Evolutionary conservation across 1,140 invertebrate species (phyloP), one percentile per base, ranked within the genome.

Genomic region (Micrasema longulum): DNA sequence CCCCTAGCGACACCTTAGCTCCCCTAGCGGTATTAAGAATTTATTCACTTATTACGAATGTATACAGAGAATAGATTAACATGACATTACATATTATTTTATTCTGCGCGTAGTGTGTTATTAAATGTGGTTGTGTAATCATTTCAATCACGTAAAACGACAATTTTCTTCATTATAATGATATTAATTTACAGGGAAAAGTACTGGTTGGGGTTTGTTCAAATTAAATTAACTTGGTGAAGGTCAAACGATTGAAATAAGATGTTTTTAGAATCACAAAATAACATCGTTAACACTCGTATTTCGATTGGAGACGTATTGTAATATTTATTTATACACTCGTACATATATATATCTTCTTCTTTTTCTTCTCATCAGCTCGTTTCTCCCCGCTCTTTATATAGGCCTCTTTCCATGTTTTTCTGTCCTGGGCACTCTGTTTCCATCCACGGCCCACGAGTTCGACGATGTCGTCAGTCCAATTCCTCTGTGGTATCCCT

Each of bases 31-130:
- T 48, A 72, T 72, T 72, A 72, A 65, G 70, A 65, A 72, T 72
- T 72, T 66, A 72, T 57, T 57, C 47, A 66, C 63, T 72, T 72
- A 68, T 68, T 68, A 68, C 35, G 52, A 53, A 64, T 55, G 65
- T 55, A 41, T 41, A 16, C 36, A 16, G 52, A 35, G 50, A 55
- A 68, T 26, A 47, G 60, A 47, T 64, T 64, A 64, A 64, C 43
- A 47, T 64, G 60, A 45, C 41, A 47, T 64, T 63, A 63, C 16
- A 22, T 26, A 55, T 55, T 57, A 57, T 47, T 64, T 64, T 64
- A 64, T 64, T 64, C 60, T 47, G 41, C 5, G 60, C 14, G 14
- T 26, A 9, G n/a, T 23, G 60, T 23, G 43, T 45, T 64, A 64
- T 64, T 64, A 64, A 64, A 63, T 63, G n/a, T 26, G 41, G 12